phyloP scores from a whole-genome alignment of 2,888 invertebrate genomes.

The Aphelenchoides bicaudatus region DNA sequence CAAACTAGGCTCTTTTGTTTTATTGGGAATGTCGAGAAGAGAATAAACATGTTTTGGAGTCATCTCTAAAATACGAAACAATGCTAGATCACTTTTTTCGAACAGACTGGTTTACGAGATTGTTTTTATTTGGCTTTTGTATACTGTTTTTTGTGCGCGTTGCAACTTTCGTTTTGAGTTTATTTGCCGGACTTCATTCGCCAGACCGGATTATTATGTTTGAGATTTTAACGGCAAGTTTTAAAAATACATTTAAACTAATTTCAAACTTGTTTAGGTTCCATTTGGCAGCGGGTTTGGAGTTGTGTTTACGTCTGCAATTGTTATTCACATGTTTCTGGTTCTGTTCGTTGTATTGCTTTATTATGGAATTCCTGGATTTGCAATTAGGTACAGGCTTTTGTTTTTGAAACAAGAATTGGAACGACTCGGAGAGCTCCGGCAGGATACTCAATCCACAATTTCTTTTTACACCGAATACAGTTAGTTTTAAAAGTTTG shows the following conservation, averaged over 20 bases:
- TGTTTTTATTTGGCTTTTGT: too few relatives aligned
- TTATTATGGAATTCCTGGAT: background rate
- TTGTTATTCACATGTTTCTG: constrained; percentile 2
- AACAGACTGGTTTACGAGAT: too few relatives aligned
- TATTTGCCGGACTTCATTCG: too few relatives aligned
- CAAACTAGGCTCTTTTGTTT: too few relatives aligned
- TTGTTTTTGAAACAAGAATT: constrained; percentile 4
- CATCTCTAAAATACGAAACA: too few relatives aligned
- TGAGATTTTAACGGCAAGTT: background rate
- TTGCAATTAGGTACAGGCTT: background rate
- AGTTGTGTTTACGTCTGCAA: background rate
- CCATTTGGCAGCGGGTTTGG: constrained; percentile 4
- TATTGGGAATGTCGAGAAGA: too few relatives aligned
- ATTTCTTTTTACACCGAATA: background rate
- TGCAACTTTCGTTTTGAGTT: background rate
- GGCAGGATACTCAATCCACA: background rate
- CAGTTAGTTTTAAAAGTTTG: background rate
- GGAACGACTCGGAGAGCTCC: background rate
- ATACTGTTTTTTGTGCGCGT: background rate
- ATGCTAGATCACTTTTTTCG: too few relatives aligned
- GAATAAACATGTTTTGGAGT: too few relatives aligned
- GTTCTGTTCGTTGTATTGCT: background rate
- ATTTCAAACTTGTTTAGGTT: too few relatives aligned
- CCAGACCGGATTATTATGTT: background rate
- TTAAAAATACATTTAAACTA: background rate